Conservation (phyloP, 2,888 invertebrate genomes). For the Ptychoptera contaminata region DNA sequence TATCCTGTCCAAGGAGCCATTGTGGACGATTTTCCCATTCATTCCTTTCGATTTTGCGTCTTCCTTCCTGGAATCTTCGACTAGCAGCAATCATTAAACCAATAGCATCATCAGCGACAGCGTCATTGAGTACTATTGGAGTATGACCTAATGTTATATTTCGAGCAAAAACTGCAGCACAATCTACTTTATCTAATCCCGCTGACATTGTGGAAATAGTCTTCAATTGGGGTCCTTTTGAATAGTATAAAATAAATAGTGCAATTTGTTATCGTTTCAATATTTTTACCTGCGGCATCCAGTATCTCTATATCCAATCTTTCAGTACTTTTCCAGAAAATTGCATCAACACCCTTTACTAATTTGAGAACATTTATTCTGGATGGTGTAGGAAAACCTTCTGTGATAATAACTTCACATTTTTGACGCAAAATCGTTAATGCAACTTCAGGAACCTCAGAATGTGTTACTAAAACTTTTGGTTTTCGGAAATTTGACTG, state of each 20-base stretch:
- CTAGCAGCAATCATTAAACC: constrained; percentile 53
- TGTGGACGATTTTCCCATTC: constrained; percentile 45
- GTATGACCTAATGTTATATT: constrained; percentile 58
- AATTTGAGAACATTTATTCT: constrained; percentile 8
- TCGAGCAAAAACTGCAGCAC: constrained; percentile 43
- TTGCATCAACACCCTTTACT: constrained; percentile 10
- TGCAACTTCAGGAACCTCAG: constrained; percentile 42
- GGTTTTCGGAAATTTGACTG: too few species aligned
- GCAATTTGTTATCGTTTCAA: too few species aligned
- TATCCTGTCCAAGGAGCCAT: constrained; percentile 58
- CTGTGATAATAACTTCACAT: constrained; percentile 9
- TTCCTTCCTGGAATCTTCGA: constrained; percentile 55
- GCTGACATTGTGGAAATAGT: constrained; percentile 63
- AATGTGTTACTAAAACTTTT: constrained; percentile 49
- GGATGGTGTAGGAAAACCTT: constrained; percentile 6
- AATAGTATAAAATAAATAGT: too few species aligned
- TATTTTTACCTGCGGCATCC: constrained; percentile 7
- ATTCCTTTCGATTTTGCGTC: constrained; percentile 34
- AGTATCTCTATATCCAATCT: constrained; percentile 9
- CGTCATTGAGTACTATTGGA: constrained; percentile 48
- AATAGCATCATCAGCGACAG: constrained; percentile 64
- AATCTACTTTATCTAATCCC: constrained; percentile 64
- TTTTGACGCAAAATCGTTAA: constrained; percentile 41
- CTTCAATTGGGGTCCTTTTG: constrained; percentile 46
- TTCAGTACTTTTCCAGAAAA: constrained; percentile 10